Evolutionary conservation across 2,113 vertebrate genomes (phyloP).

Genomic region (Symphodus melops): DNA sequence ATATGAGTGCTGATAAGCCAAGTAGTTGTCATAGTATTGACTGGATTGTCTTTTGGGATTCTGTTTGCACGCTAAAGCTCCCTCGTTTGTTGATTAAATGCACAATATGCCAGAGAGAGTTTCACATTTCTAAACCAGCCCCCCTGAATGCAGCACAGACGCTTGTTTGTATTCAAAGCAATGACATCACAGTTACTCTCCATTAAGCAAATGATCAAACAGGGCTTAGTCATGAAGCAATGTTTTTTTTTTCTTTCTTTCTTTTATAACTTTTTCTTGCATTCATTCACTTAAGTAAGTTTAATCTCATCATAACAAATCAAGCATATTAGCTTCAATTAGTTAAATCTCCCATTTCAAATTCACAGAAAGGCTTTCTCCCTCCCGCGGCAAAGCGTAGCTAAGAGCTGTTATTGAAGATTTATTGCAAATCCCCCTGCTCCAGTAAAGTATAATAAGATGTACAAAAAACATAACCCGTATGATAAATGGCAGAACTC

Average conservation of each 20-base stretch:
- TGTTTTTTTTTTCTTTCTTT: slow-evolving; percentile 39
- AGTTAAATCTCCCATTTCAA: slow-evolving; percentile 54
- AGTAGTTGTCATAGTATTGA: slow-evolving; percentile 1
- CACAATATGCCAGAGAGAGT: slow-evolving; percentile 15
- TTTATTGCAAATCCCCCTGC: slow-evolving; percentile 52
- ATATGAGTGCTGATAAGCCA: slow-evolving; percentile 3
- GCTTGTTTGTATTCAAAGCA: slow-evolving; percentile 45
- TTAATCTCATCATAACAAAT: slow-evolving; percentile 71
- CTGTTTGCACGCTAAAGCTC: slow-evolving; percentile 25
- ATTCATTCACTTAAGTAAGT: slow-evolving; percentile 54
- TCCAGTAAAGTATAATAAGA: slow-evolving; percentile 39
- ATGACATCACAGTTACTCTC: slow-evolving; percentile 37
- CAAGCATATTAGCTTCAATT: slow-evolving; percentile 61
- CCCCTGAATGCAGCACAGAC: slow-evolving; percentile 30
- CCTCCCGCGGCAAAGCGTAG: slow-evolving; percentile 42
- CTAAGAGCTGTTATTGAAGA: slow-evolving; percentile 59
- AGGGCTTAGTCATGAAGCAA: slow-evolving; percentile 42
- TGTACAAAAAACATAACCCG: slow-evolving; percentile 32
- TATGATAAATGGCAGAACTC: slow-evolving; percentile 45
- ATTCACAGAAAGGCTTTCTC: slow-evolving; percentile 43
- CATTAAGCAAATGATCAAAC: slow-evolving; percentile 56
- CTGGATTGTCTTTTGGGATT: slow-evolving; percentile 12
- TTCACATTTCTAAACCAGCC: slow-evolving; percentile 8
- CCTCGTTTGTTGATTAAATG: slow-evolving; percentile 35
- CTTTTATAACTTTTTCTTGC: slow-evolving; percentile 34